Evolutionary conservation across 2,888 invertebrate species (phyloP).

Genomic region (Meganola albula): DNA sequence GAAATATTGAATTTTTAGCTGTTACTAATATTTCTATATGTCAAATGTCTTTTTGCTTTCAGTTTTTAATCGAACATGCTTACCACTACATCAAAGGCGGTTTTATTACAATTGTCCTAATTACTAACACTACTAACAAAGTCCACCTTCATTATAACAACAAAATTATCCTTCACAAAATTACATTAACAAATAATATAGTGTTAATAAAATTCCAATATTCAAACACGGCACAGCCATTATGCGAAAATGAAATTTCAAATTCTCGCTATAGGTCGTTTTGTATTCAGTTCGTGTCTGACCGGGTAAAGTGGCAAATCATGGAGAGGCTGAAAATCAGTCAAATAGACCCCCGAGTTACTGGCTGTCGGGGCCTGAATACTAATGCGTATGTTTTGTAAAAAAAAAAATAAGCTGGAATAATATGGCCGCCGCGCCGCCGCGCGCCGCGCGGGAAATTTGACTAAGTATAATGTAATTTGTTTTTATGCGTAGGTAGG

Average conservation of each 20-base stretch:
- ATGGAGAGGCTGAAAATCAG: constrained; percentile 76
- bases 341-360: constrained; percentile 73
- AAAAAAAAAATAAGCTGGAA: constrained; percentile 33
- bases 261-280: constrained; percentile 57
- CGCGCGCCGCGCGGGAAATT: constrained; percentile 21
- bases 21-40: too few species aligned
- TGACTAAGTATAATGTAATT: constrained; percentile 18
- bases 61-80: too few species aligned
- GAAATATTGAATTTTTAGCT: too few species aligned
- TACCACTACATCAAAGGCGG: too few species aligned
- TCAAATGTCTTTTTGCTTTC: too few species aligned
- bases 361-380: constrained; percentile 53
- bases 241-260: constrained; percentile 72
- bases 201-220: constrained; percentile 51
- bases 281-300: constrained; percentile 64
- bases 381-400: constrained; percentile 41
- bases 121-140: too few species aligned
- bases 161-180: constrained; percentile 24
- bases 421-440: constrained; percentile 28
- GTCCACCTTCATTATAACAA: too few species aligned
- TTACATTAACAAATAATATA: constrained; percentile 17
- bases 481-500: constrained; percentile 7
- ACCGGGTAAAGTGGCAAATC: constrained; percentile 77
- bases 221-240: constrained; percentile 61
- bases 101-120: too few species aligned